Evolutionary conservation across 2,113 vertebrate genomes (phyloP).

Genomic region (Brienomyrus longianalis): DNA sequence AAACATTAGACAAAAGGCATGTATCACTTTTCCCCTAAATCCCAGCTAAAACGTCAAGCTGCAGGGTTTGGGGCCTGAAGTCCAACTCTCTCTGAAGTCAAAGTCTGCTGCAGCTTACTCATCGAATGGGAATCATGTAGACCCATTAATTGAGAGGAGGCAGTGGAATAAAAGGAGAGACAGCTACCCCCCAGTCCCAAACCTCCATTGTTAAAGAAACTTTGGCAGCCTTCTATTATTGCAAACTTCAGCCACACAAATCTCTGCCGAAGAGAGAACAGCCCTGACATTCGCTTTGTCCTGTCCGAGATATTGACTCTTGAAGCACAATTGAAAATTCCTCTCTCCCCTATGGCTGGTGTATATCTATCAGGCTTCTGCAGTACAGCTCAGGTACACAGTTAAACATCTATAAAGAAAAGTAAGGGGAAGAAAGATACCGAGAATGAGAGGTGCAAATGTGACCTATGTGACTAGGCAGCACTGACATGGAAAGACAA

Average conservation of each 20-base stretch:
- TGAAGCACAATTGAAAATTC: slow-evolving; percentile 6
- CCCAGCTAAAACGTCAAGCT: not conserved
- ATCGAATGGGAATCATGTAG: not conserved
- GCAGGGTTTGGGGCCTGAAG: not conserved
- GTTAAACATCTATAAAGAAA: slow-evolving; percentile 26
- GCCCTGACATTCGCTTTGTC: slow-evolving; percentile 17
- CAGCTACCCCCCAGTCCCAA: not conserved
- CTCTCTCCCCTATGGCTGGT: not conserved
- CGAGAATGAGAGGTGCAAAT: slow-evolving; percentile 32
- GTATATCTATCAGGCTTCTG: not conserved
- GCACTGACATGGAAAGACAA: slow-evolving; percentile 36
- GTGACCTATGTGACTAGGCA: slow-evolving; percentile 38
- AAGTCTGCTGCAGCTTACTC: not conserved
- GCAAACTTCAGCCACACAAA: not conserved
- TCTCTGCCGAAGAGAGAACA: not conserved
- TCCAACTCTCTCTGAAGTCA: not conserved
- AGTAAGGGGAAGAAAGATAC: slow-evolving; percentile 24
- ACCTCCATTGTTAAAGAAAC: not conserved
- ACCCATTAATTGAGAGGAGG: not conserved
- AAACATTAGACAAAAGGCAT: not conserved
- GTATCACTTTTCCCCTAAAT: not conserved
- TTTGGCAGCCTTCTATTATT: slow-evolving; percentile 17
- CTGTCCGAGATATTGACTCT: not conserved
- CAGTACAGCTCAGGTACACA: not conserved
- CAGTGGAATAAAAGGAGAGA: not conserved